Percentiles rank a stretch among this genome's conserved stretches.
These are phyloP conservation scores for Arctocebus calabarensis DNA, from an alignment of 2,797 vertebrate species.

Conservation along the genomic window DNA sequence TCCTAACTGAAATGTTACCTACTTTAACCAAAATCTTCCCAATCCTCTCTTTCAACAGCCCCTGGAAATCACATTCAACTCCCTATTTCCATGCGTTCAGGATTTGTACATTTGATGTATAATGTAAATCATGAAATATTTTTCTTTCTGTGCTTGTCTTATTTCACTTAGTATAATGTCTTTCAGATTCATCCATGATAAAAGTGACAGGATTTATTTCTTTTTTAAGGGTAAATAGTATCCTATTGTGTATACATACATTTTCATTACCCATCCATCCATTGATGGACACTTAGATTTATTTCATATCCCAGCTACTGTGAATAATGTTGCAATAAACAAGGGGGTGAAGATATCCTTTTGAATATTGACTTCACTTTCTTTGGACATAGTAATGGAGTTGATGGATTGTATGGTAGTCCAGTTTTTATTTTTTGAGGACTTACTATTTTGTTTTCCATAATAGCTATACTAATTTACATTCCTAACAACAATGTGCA, in stretches of 20 bases:
- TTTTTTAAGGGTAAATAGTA: neutral
- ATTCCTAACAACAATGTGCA: neutral
- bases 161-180: neutral
- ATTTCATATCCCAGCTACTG: neutral
- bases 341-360: neutral
- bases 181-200: neutral
- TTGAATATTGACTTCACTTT: neutral
- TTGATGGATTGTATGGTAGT: neutral
- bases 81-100: neutral
- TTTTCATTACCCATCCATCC: neutral
- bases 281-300: neutral
- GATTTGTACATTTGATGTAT: no score
- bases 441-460: neutral
- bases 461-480: neutral
- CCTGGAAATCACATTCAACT: neutral
- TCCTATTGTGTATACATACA: neutral
- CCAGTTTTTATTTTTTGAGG: neutral
- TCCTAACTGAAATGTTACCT: neutral
- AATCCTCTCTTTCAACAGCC: rapidly evolving
- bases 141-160: neutral
- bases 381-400: neutral
- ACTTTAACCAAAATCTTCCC: neutral
- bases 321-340: neutral
- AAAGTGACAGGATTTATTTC: neutral
- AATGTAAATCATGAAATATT: neutral